phyloP scores from a whole-genome alignment of 2,113 vertebrate species.

The Pluvianellus socialis region DNA sequence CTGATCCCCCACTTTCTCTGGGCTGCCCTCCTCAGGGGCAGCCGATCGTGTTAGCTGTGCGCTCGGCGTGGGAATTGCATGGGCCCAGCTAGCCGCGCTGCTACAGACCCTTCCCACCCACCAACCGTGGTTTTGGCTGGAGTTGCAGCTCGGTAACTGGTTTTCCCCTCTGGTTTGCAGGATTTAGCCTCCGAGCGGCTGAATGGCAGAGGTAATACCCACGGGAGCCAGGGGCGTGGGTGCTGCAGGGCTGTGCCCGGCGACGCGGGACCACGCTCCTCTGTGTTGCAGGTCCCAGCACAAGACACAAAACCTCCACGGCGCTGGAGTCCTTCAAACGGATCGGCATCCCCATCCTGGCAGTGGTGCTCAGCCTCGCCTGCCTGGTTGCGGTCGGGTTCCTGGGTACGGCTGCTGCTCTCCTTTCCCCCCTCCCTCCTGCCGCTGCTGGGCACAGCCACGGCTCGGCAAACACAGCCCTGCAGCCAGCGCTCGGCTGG shows the following conservation, averaged over 20 bases:
- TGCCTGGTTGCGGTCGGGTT: constrained; percentile 10
- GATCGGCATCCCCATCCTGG: constrained; percentile 63
- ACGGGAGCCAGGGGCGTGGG: background rate
- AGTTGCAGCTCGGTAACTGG: background rate
- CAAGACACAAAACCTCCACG: background rate
- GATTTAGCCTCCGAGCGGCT: constrained; percentile 48
- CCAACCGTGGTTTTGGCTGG: background rate
- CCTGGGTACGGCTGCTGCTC: constrained; percentile 53
- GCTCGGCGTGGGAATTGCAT: fast-evolving
- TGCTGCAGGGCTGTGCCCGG: background rate
- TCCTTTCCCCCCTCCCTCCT: background rate
- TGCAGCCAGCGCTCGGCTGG: background rate
- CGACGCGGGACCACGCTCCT: background rate
- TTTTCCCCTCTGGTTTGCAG: constrained; percentile 63
- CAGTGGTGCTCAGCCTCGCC: constrained; percentile 31
- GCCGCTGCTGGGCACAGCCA: background rate
- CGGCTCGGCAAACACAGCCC: fast-evolving
- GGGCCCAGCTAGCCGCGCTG: fast-evolving
- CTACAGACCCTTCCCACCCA: background rate
- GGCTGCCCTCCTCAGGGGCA: background rate
- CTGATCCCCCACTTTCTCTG: background rate
- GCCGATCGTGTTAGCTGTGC: fast-evolving
- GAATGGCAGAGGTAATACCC: constrained; percentile 57
- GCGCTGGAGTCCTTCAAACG: background rate
- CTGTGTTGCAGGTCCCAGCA: constrained; percentile 15